Evolutionary conservation across 2,888 invertebrate species (phyloP).

Genomic region (Andrena dorsata): DNA sequence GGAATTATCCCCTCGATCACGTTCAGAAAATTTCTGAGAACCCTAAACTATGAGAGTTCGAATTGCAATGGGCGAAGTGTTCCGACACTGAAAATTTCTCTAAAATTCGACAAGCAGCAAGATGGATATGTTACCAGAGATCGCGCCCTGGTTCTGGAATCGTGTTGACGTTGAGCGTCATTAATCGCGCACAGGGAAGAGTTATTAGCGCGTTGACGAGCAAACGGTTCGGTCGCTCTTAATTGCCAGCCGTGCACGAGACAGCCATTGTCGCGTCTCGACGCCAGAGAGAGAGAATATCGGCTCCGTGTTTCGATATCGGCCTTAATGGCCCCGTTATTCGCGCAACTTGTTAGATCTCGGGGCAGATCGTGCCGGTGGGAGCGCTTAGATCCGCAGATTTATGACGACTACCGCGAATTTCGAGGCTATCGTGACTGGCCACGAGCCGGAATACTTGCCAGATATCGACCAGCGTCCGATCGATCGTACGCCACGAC

Average conservation of each 20-base stretch:
- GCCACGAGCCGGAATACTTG: constrained; percentile 68
- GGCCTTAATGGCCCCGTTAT: constrained; percentile 64
- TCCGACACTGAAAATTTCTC: not conserved
- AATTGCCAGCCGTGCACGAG: constrained; percentile 33
- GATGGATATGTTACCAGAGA: not conserved
- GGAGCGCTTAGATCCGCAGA: constrained; percentile 73
- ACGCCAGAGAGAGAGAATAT: constrained; percentile 44
- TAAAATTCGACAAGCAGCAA: not conserved
- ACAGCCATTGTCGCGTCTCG: constrained; percentile 51
- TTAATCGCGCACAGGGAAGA: constrained; percentile 47
- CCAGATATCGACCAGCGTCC: constrained; percentile 53
- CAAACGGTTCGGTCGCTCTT: constrained; percentile 40
- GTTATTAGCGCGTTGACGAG: constrained; percentile 62
- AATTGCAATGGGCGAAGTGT: no score
- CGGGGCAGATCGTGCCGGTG: constrained; percentile 59
- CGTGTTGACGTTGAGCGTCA: constrained; percentile 36
- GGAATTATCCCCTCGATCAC: not conserved
- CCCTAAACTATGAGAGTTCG: not conserved
- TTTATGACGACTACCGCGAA: constrained; percentile 77
- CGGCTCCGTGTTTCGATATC: constrained; percentile 44
- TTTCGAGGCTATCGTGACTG: constrained; percentile 81
- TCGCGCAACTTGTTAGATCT: constrained; percentile 76
- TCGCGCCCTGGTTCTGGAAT: constrained; percentile 15
- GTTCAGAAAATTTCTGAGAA: not conserved
- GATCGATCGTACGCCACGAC: constrained; percentile 67